phyloP scores from a whole-genome alignment of 2,888 invertebrate genomes.

The Eilema depressum region DNA sequence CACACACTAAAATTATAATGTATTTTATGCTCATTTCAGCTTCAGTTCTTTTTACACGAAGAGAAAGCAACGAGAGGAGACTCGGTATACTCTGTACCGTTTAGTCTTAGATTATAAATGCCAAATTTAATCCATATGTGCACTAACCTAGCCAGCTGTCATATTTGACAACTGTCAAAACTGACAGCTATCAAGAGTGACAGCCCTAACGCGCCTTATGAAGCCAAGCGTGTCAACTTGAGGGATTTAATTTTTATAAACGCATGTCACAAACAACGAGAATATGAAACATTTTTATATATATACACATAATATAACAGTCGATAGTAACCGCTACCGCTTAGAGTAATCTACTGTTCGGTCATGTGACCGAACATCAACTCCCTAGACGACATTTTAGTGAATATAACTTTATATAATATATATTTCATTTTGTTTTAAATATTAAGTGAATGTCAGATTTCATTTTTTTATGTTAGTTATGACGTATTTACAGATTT shows the following conservation, averaged over 20 bases:
- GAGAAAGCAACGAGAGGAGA: neutral
- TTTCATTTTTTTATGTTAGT: neutral
- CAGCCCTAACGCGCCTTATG: constrained; percentile 13
- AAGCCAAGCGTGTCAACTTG: constrained; percentile 20
- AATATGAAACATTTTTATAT: constrained; percentile 4
- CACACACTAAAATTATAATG: neutral
- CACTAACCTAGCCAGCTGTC: constrained; percentile 19
- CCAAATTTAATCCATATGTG: constrained; percentile 8
- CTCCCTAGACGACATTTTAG: neutral
- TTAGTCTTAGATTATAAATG: constrained; percentile 16
- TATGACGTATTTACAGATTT: too few relatives aligned
- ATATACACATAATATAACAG: constrained; percentile 20
- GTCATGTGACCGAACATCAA: constrained; percentile 8
- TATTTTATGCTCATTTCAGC: neutral
- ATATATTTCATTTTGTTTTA: constrained; percentile 5
- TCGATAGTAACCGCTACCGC: constrained; percentile 10
- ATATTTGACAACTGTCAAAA: constrained; percentile 6
- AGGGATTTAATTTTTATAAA: constrained; percentile 40
- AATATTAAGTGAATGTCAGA: neutral
- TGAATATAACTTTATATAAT: constrained; percentile 6
- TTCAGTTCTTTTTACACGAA: neutral
- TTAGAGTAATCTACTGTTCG: neutral
- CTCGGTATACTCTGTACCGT: neutral
- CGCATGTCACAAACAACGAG: constrained; percentile 29
- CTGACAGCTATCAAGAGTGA: constrained; percentile 20